Conservation (phyloP, 1,140 invertebrate species). For the Varroa destructor region DNA sequence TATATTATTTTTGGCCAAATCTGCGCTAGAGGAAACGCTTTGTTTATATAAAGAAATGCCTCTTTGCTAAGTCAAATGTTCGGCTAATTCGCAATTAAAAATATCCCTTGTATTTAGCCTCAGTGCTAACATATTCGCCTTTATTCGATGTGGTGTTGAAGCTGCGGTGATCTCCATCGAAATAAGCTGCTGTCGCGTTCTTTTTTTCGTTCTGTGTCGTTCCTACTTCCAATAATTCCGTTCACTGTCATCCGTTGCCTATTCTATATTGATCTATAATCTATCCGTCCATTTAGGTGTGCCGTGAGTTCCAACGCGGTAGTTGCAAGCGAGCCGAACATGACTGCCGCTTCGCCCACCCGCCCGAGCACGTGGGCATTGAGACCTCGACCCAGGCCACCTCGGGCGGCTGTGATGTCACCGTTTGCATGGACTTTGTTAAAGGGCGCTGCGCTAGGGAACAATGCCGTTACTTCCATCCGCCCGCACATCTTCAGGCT, state of each 20-base stretch:
- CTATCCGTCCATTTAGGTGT: constrained; percentile 56
- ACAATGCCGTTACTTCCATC: constrained; percentile 92
- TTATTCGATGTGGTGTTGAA: too few relatives aligned
- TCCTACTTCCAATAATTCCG: constrained; percentile 1
- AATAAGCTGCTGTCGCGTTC: background rate
- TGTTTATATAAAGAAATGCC: too few relatives aligned
- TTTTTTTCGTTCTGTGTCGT: constrained; percentile 25
- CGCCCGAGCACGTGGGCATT: constrained; percentile 59
- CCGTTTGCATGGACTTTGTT: constrained; percentile 97
- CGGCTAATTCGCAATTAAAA: too few relatives aligned
- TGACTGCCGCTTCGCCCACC: constrained; percentile 95
- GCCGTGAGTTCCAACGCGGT: constrained; percentile 93
- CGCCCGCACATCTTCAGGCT: constrained; percentile 93
- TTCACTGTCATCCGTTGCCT: background rate
- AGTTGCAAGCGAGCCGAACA: constrained; percentile 86
- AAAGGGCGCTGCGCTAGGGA: constrained; percentile 89
- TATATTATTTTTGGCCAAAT: too few relatives aligned
- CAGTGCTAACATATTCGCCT: too few relatives aligned
- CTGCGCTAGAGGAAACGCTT: too few relatives aligned
- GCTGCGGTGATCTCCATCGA: background rate
- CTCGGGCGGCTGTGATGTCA: constrained; percentile 80
- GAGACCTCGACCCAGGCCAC: constrained; percentile 48
- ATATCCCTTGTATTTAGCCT: too few relatives aligned
- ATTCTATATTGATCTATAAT: background rate
- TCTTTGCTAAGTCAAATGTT: too few relatives aligned